Evolutionary conservation across 2,113 vertebrate species (phyloP).

Genomic region (Galbula dea): DNA sequence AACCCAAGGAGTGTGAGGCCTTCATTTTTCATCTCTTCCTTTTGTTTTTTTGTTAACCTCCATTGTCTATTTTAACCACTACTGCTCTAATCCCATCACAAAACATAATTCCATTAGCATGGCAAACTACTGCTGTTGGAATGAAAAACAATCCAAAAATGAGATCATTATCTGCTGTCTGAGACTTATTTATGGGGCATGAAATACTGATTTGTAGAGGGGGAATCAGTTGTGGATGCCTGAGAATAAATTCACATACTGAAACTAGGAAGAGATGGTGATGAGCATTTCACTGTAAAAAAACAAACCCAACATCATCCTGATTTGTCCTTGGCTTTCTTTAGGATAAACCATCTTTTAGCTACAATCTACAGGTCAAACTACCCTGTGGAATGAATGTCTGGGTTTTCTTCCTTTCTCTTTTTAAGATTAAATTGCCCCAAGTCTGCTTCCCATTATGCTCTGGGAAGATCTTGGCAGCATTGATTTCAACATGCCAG

Average conservation of each 20-base stretch:
- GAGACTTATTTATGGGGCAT: slow-evolving; percentile 35
- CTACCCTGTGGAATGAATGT: not conserved
- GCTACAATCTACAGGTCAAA: not conserved
- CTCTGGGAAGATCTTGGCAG: not conserved
- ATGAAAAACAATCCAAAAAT: slow-evolving; percentile 11
- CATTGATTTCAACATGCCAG: not conserved
- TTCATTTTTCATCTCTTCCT: not conserved
- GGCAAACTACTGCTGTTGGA: not conserved
- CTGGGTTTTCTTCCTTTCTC: accelerated
- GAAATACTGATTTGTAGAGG: not conserved
- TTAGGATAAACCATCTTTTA: not conserved
- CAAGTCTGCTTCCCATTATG: not conserved
- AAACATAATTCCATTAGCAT: slow-evolving; percentile 18
- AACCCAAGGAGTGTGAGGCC: not conserved
- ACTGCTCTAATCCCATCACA: slow-evolving; percentile 1
- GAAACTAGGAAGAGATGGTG: not conserved
- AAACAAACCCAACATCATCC: not conserved
- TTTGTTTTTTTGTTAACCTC: not conserved
- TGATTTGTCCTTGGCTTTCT: not conserved
- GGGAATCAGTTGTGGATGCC: not conserved
- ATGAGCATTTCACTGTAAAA: not conserved
- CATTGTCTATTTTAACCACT: slow-evolving; percentile 12
- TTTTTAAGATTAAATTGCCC: not conserved
- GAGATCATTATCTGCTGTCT: slow-evolving; percentile 10
- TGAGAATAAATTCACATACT: not conserved